Evolutionary conservation across 2,797 vertebrate species (phyloP).

Genomic region (Enteromius anoplus): DNA sequence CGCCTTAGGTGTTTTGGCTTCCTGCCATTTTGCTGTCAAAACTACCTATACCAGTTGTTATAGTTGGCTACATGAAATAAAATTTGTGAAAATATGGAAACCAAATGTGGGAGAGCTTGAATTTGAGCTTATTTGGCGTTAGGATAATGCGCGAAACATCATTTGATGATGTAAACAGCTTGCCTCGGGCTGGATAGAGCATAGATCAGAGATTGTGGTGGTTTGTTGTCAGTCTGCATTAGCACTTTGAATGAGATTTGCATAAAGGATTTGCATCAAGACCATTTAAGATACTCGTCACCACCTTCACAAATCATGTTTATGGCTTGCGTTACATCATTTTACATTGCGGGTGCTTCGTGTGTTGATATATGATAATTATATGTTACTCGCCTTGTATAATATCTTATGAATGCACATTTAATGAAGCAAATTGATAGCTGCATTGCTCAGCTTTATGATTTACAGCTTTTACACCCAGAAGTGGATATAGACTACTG

Average conservation of each 20-base stretch:
- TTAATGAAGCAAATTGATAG: slow-evolving; percentile 19
- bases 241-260: slow-evolving; percentile 47
- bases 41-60: neutral
- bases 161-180: slow-evolving; percentile 26
- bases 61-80: neutral
- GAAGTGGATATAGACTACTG: neutral
- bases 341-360: slow-evolving; percentile 17
- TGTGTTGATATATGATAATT: slow-evolving; percentile 41
- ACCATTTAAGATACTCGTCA: slow-evolving; percentile 35
- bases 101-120: neutral
- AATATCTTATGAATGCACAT: slow-evolving; percentile 16
- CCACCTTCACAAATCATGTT: slow-evolving; percentile 42
- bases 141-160: neutral
- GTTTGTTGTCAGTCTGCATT: slow-evolving; percentile 31
- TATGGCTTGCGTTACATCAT: slow-evolving; percentile 16
- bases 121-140: neutral
- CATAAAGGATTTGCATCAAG: slow-evolving; percentile 41
- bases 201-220: slow-evolving; percentile 22
- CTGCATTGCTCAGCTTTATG: neutral
- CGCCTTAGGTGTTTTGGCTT: slow-evolving; percentile 3
- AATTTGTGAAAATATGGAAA: neutral
- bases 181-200: slow-evolving; percentile 22
- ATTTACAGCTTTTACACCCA: neutral
- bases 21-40: slow-evolving; percentile 8
- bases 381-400: slow-evolving; percentile 31